Evolutionary conservation across 2,888 invertebrate species (phyloP).

Genomic region (Conomelus anceps): DNA sequence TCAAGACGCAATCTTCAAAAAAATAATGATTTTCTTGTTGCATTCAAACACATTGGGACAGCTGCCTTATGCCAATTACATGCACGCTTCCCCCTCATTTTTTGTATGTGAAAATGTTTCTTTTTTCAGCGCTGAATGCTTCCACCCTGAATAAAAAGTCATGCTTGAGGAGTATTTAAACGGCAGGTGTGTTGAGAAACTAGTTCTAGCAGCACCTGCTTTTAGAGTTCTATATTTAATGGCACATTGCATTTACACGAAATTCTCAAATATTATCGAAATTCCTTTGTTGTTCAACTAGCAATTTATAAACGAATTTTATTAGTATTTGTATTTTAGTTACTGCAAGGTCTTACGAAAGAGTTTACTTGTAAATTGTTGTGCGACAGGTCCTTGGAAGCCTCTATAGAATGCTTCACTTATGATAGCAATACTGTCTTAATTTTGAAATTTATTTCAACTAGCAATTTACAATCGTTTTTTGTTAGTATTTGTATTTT

Average conservation of each 20-base stretch:
- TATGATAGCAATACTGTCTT: too few relatives aligned
- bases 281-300: too few relatives aligned
- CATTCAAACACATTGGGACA: background rate
- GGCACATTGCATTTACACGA: too few relatives aligned
- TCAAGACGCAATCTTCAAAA: too few relatives aligned
- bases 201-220: background rate
- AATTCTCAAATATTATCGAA: background rate
- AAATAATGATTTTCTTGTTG: background rate
- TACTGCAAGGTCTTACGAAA: too few relatives aligned
- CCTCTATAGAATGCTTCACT: too few relatives aligned
- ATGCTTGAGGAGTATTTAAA: background rate
- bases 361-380: too few relatives aligned
- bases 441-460: too few relatives aligned
- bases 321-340: background rate
- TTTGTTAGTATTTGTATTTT: too few relatives aligned
- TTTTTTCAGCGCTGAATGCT: conserved; percentile 1
- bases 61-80: background rate
- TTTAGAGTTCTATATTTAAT: background rate
- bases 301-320: too few relatives aligned
- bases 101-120: background rate
- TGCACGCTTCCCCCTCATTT: background rate
- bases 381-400: too few relatives aligned
- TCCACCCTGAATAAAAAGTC: background rate
- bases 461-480: too few relatives aligned
- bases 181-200: background rate